Evolutionary conservation across 2,113 vertebrate species (phyloP).

Genomic region (Megaceryle torquata): DNA sequence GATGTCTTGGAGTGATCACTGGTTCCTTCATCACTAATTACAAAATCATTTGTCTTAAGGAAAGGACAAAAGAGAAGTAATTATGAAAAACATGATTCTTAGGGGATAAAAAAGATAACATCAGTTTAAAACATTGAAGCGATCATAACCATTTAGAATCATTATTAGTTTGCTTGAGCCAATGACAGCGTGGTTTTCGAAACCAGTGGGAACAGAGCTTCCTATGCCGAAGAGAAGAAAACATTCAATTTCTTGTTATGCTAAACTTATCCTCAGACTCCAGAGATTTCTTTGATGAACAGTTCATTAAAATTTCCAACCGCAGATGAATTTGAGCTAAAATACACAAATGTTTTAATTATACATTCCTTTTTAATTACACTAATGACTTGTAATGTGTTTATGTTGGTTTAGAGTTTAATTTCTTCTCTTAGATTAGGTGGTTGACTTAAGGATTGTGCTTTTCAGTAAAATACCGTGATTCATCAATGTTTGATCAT

Average conservation of each 20-base stretch:
- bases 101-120: constrained; percentile 84
- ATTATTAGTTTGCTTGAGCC: constrained; percentile 83
- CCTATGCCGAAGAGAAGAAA: constrained; percentile 68
- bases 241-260: constrained; percentile 81
- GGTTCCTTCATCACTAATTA: constrained; percentile 85
- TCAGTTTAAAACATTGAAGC: constrained; percentile 81
- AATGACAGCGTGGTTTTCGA: constrained; percentile 76
- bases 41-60: constrained; percentile 86
- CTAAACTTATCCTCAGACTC: constrained; percentile 81
- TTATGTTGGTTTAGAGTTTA: constrained; percentile 86
- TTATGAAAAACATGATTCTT: constrained; percentile 86
- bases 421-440: constrained; percentile 84
- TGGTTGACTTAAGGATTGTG: constrained; percentile 81
- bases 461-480: constrained; percentile 79
- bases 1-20: constrained; percentile 82
- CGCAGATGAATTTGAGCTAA: constrained; percentile 81
- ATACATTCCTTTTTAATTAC: constrained; percentile 86
- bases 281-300: constrained; percentile 81
- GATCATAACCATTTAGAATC: constrained; percentile 84
- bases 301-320: constrained; percentile 83
- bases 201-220: constrained; percentile 72
- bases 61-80: constrained; percentile 86
- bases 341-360: constrained; percentile 88
- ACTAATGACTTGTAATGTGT: constrained; percentile 85
- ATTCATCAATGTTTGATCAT: constrained; percentile 84